Percentiles rank a stretch among this genome's conserved stretches.
Conservation (phyloP, 2,888 invertebrate species). For the Metopia argyrocephala region DNA sequence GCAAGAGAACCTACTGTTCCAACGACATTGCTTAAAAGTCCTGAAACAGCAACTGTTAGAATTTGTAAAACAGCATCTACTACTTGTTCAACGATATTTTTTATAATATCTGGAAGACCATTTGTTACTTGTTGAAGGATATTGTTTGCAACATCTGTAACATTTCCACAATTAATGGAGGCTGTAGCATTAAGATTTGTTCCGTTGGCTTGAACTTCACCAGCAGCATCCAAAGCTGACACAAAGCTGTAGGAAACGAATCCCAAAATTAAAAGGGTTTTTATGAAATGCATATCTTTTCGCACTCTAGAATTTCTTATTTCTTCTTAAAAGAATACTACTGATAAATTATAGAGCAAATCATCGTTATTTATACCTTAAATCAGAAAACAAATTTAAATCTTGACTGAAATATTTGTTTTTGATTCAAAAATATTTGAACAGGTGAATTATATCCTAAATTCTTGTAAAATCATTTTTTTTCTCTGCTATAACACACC, state of each 20-base stretch:
- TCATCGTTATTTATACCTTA: background rate
- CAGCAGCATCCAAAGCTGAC: background rate
- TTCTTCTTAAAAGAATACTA: background rate
- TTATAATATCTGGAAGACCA: no score
- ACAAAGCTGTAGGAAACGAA: constrained; percentile 10
- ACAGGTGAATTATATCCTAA: background rate
- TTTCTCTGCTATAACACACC: background rate
- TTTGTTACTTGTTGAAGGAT: no score
- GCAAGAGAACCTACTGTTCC: no score
- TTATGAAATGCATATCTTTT: constrained; percentile 25
- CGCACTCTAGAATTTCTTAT: background rate
- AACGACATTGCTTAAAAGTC: no score
- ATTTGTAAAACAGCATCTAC: no score
- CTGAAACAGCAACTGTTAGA: no score
- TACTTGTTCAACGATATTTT: no score
- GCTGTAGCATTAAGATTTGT: no score
- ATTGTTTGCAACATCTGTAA: no score
- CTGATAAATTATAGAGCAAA: background rate
- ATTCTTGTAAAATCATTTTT: background rate
- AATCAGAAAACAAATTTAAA: background rate
- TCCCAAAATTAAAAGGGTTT: constrained; percentile 6
- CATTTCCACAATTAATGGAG: no score
- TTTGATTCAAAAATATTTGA: background rate
- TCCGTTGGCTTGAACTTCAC: no score
- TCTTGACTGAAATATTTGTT: background rate